These are phyloP conservation scores for Caerostris extrusa DNA, from an alignment of 1,140 invertebrate species.

Conservation along the genomic window DNA sequence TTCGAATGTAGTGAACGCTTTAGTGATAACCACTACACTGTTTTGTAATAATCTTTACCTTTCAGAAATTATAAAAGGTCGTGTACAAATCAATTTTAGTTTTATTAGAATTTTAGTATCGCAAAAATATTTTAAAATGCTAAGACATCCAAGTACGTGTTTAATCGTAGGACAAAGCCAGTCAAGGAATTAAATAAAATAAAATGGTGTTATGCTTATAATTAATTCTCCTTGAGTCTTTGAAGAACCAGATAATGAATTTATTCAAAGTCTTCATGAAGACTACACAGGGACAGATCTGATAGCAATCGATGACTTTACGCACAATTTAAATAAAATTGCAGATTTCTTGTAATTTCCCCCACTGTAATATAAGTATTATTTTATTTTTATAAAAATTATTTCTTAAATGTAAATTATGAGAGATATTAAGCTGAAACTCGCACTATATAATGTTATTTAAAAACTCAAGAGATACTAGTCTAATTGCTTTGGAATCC, in stretches of 20 bases:
- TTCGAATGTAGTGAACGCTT: too few relatives aligned
- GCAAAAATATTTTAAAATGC: too few relatives aligned
- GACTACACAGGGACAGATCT: not conserved
- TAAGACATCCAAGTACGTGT: too few relatives aligned
- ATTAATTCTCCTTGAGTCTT: not conserved
- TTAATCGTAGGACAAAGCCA: too few relatives aligned
- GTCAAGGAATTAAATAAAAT: too few relatives aligned
- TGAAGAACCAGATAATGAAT: not conserved
- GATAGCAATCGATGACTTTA: not conserved
- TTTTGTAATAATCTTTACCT: too few relatives aligned
- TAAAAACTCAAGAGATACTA: not conserved
- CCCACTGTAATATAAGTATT: not conserved
- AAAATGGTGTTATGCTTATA: too few relatives aligned
- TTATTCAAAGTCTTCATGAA: not conserved
- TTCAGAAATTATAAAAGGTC: too few relatives aligned
- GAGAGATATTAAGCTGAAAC: not conserved
- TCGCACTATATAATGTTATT: not conserved
- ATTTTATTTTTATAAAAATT: not conserved
- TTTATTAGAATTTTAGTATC: too few relatives aligned
- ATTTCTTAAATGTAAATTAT: not conserved
- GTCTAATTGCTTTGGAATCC: not conserved
- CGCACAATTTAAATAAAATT: not conserved
- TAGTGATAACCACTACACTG: too few relatives aligned
- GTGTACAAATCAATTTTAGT: too few relatives aligned
- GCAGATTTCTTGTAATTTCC: not conserved